These are phyloP conservation scores for Ectemnius cavifrons DNA, from an alignment of 2,888 invertebrate genomes.

Conservation along the genomic window DNA sequence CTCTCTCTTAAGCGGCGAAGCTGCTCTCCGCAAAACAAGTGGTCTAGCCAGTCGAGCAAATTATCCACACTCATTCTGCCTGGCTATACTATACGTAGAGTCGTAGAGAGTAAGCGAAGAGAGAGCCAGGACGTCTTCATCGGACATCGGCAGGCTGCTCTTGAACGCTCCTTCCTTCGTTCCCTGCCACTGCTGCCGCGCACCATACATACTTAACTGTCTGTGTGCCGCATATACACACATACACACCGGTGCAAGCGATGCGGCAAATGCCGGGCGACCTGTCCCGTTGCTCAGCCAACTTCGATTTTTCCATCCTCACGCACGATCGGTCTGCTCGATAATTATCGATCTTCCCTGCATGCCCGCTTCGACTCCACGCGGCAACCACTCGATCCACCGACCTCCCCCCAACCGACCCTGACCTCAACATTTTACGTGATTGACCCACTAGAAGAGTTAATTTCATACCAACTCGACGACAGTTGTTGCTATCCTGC, in stretches of 20 bases:
- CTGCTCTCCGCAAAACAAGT: conserved; percentile 69
- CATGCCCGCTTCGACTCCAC: conserved; percentile 21
- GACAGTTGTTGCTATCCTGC: too few species aligned
- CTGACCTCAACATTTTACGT: too few species aligned
- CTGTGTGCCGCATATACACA: conserved; percentile 12
- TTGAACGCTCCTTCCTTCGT: conserved; percentile 4
- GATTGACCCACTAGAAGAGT: too few species aligned
- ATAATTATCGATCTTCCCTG: conserved; percentile 58
- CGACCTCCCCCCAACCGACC: background rate
- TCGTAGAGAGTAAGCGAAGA: conserved; percentile 34
- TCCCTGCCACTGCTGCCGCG: background rate
- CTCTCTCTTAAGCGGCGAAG: conserved; percentile 56
- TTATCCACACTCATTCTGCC: conserved; percentile 70
- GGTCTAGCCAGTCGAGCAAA: conserved; percentile 75
- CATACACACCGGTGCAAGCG: conserved; percentile 27
- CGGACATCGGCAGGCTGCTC: conserved; percentile 54
- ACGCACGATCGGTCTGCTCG: conserved; percentile 54
- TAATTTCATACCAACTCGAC: too few species aligned
- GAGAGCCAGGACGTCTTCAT: conserved; percentile 69
- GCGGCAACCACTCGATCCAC: background rate
- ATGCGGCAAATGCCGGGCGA: conserved; percentile 14
- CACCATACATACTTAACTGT: background rate
- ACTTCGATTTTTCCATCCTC: conserved; percentile 53
- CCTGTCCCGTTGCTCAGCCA: conserved; percentile 58
- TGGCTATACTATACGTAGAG: conserved; percentile 36